These are phyloP conservation scores for Sphinx pinastri DNA, from an alignment of 2,888 invertebrate species.

Conservation along the genomic window DNA sequence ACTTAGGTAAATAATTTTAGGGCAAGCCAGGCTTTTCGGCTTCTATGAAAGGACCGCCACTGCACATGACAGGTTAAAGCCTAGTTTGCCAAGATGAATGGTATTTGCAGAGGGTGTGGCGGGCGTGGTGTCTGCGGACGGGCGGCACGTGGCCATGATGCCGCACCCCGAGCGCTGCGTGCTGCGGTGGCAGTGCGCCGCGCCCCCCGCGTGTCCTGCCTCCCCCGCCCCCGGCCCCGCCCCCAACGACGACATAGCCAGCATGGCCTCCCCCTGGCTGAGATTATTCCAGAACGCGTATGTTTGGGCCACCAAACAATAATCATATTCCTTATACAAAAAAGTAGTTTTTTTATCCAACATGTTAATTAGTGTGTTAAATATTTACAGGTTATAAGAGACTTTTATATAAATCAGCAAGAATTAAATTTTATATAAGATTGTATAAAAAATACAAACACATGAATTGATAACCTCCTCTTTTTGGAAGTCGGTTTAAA, in stretches of 20 bases:
- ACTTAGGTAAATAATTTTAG: no score
- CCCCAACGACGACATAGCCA: constrained; percentile 61
- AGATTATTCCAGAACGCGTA: constrained; percentile 96
- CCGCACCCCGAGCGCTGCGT: constrained; percentile 98
- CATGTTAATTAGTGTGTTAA: no score
- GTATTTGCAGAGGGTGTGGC: constrained; percentile 89
- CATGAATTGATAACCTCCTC: no score
- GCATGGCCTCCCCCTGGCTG: constrained; percentile 92
- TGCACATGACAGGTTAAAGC: no score
- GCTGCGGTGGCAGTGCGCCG: constrained; percentile 95
- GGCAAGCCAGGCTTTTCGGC: no score
- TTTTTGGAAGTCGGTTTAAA: no score
- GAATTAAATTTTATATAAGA: no score
- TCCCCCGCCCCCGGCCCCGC: constrained; percentile 62
- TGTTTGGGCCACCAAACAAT: constrained; percentile 84
- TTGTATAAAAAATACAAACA: no score
- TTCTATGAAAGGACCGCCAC: no score
- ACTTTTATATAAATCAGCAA: no score
- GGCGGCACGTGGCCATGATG: constrained; percentile 98
- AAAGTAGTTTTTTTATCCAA: no score
- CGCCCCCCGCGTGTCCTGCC: constrained; percentile 71
- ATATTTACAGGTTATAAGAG: no score
- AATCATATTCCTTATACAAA: constrained; percentile 14
- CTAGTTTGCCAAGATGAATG: neutral
- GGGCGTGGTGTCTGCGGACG: constrained; percentile 94